Conservation (phyloP, 2,888 invertebrate genomes). For the Mimas tiliae region DNA sequence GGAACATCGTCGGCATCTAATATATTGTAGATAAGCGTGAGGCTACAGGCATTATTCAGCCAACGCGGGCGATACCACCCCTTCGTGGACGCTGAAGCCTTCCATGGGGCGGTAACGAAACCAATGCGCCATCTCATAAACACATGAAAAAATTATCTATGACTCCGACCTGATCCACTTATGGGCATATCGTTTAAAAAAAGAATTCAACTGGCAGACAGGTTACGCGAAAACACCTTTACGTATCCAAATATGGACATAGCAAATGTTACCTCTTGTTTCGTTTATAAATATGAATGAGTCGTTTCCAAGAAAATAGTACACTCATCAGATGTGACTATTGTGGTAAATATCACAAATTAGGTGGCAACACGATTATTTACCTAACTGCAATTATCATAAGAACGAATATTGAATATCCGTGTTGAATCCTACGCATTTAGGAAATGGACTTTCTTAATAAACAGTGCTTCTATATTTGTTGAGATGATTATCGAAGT, state of each 20-base stretch:
- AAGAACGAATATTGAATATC: neutral
- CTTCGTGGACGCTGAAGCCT: no score
- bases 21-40: no score
- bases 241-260: neutral
- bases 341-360: slow-evolving; percentile 16
- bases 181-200: neutral
- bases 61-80: no score
- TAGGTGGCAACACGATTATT: neutral
- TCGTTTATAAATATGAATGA: slow-evolving; percentile 16
- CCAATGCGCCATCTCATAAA: no score
- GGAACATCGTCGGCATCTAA: no score
- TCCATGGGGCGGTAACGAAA: no score
- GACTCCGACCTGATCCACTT: neutral
- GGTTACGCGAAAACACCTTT: slow-evolving; percentile 8
- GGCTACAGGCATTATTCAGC: no score
- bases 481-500: neutral
- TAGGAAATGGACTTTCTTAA: slow-evolving; percentile 8
- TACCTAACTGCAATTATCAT: neutral
- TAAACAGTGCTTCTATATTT: slow-evolving; percentile 1
- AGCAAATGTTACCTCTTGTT: neutral
- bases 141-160: neutral
- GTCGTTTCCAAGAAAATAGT: slow-evolving; percentile 21
- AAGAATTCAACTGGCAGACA: neutral
- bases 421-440: neutral
- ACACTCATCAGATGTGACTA: slow-evolving; percentile 23